phyloP scores from a whole-genome alignment of 2,888 invertebrate species.

The Drosophila aldrichi region DNA sequence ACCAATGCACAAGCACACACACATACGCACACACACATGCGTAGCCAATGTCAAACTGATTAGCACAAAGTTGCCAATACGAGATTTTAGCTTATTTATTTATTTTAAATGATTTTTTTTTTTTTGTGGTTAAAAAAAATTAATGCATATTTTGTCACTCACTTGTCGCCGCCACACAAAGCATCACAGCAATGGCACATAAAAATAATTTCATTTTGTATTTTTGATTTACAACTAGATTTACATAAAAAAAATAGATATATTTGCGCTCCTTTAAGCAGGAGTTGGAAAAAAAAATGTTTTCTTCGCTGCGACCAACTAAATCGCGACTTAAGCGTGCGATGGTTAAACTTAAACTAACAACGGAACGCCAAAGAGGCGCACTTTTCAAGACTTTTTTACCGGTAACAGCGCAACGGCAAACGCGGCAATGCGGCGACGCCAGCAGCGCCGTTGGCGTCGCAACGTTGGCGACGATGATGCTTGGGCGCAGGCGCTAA shows the following conservation, averaged over 20 bases:
- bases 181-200: conserved; percentile 83
- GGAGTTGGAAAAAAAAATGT: conserved; percentile 15
- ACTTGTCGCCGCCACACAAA: conserved; percentile 83
- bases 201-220: conserved; percentile 84
- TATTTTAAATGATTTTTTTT: background rate
- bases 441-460: conserved; percentile 50
- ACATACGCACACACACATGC: conserved; percentile 3
- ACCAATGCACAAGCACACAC: background rate
- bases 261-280: conserved; percentile 28
- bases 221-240: conserved; percentile 45
- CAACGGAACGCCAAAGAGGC: conserved; percentile 79
- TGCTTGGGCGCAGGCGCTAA: conserved; percentile 41
- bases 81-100: background rate
- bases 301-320: conserved; percentile 37
- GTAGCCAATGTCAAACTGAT: conserved; percentile 65
- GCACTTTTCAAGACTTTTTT: conserved; percentile 85
- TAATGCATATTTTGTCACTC: conserved; percentile 71
- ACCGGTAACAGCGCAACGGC: conserved; percentile 61
- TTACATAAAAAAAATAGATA: conserved; percentile 20
- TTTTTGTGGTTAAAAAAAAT: conserved; percentile 2
- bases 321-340: conserved; percentile 77
- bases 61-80: conserved; percentile 56
- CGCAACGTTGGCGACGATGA: conserved; percentile 22
- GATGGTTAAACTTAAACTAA: conserved; percentile 85
- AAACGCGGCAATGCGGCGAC: conserved; percentile 37